Base-by-base conservation (phyloP, 2,888 invertebrate species). In the Drosophila mayaguana region DNA sequence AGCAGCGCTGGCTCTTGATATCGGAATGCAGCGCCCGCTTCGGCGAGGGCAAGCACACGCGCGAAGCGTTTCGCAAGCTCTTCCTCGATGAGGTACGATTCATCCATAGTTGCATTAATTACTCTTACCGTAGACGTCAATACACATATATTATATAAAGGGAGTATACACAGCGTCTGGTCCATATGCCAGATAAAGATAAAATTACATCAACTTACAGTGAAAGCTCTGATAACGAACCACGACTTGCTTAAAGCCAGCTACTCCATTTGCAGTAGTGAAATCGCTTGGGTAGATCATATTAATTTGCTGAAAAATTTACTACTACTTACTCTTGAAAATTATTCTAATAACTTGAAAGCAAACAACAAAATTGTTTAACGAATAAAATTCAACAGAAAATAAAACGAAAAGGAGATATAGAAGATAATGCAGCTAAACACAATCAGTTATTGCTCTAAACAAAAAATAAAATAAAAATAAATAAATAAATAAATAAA, bases 1-100 rank as follows among this genome's bases (percentile, higher is more conserved):
- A 93, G 75, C 89, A 92, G 42, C 92, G 93, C 40, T 93, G 93
- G 93, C 83, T 93, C 18, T 79, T 93, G 69, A 93, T 93, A 81
- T 93, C 93, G 16, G 93, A 93, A 72, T 93, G 93, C 78, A 92
- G 93, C 78, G 91, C 92, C 16, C 84, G 91, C 67, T 85, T 93
- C 51, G 92, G 92, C 54, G 93, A 93, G 84, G 92, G 92, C 5
- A 93, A 92, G 76, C 93, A 93, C 76, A 92, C 93, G 14, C 83
- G 92, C 28, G 93, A 93, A 78, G 92, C 91, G 65, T 93, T 93
- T 73, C 87, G 91, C 62, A 93, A 92, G 75, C 77, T 92, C 18
- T 93, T 93, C 76, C 81, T 91, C 42, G 91, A 93, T 69, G 91
- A 92, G 91, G 93, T 93, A 77, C 90, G 92, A n/a, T 56, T 11